Evolutionary conservation across 2,113 vertebrate species (phyloP), one percentile per base, ranked within the genome.

Genomic region (Phalacrocorax carbo): DNA sequence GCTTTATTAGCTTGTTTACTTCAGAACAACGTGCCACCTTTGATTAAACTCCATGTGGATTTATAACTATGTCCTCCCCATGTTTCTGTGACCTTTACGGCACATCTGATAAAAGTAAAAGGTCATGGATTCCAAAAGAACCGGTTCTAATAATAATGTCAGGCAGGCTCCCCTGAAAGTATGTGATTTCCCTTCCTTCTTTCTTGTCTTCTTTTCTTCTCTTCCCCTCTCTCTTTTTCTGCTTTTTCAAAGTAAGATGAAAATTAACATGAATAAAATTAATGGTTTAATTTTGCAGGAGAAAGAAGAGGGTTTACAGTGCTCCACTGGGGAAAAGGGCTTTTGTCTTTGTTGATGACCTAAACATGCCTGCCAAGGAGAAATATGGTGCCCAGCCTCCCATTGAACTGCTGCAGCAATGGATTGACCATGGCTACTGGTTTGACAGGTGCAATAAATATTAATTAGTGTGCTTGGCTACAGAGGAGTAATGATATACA

Each of bases 381-480:
- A 98, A 98, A 97, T 98, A 98, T 90, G 97, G 98, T 97, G 97
- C 98, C 97, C 98, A 97, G 97, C 98, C 98, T 97, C 98, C 98
- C 96, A 98, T 96, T 98, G 98, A 98, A 98, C 97, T 97, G 98
- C 98, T 95, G 95, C 96, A 84, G 97, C 98, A 98, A 98, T 98
- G 97, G 98, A 98, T 98, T 97, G 98, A 98, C 97, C 86, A 86
- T 68, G 97, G 98, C 98, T 97, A 97, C 97, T 95, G 97, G 98
- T 97, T 97, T 98, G 98, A 98, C 98, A 98, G 98, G 98, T 98
- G 98, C 98, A 98, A 98, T 98, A 98, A 98, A 98, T 98, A 98
- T 98, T 98, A 98, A 98, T 98, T 98, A 98, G 98, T 96, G 98
- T 96, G 97, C 98, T 98, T 98, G 98, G 97, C 98, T 98, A 97